These are phyloP conservation scores for Phalacrocorax pelagicus DNA, from an alignment of 2,113 vertebrate species.

Conservation along the genomic window DNA sequence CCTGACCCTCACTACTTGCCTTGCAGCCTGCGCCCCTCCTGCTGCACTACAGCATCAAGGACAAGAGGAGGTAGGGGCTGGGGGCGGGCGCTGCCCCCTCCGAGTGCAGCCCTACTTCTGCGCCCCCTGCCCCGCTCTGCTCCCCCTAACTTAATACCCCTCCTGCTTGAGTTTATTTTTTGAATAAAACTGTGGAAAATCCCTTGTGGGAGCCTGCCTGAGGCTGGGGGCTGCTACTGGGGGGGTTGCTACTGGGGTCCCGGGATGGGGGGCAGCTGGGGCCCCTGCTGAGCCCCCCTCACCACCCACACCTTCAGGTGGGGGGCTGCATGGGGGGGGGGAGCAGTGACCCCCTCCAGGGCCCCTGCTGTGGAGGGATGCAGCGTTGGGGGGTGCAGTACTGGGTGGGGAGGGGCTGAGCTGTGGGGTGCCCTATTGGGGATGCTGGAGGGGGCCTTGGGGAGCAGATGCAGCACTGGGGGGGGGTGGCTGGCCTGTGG, in stretches of 20 bases:
- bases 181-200: conserved; percentile 73
- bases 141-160: conserved; percentile 67
- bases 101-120: background rate
- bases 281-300: no score
- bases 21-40: conserved; percentile 75
- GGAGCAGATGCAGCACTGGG: background rate
- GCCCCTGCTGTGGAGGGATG: background rate
- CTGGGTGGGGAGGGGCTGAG: no score
- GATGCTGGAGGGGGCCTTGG: no score
- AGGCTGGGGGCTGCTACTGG: no score
- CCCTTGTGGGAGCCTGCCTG: accelerated
- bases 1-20: background rate
- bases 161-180: conserved; percentile 71
- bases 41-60: conserved; percentile 81
- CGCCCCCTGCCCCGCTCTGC: background rate
- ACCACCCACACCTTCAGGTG: background rate
- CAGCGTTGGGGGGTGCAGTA: background rate
- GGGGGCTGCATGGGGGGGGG: accelerated
- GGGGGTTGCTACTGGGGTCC: no score
- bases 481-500: background rate
- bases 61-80: conserved; percentile 78
- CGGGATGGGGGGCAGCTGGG: background rate
- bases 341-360: no score
- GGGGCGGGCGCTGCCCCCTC: background rate
- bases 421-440: background rate